Evolutionary conservation across 2,888 invertebrate species (phyloP).

Genomic region (Baronia brevicornis): DNA sequence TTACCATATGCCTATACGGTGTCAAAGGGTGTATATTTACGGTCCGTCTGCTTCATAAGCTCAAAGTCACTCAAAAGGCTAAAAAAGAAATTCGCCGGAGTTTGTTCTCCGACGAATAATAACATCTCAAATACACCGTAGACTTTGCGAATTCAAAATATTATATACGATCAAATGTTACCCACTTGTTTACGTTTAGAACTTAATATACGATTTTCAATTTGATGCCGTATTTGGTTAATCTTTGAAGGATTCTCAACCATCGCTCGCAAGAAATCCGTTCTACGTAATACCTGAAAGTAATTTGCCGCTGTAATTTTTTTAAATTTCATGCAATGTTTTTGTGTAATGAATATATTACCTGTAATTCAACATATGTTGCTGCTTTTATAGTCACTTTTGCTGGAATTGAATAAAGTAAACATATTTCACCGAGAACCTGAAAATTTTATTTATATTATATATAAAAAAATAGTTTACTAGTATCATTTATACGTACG

Average conservation of each 20-base stretch:
- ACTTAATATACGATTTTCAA: conserved; percentile 34
- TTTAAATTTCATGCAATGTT: conserved; percentile 4
- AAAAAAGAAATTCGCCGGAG: too few species aligned
- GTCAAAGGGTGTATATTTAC: too few species aligned
- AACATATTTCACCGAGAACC: conserved; percentile 60
- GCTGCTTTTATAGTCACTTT: conserved; percentile 68
- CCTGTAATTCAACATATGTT: conserved; percentile 67
- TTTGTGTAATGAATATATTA: too few species aligned
- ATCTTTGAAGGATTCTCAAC: conserved; percentile 47
- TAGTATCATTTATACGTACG: too few species aligned
- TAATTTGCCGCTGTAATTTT: conserved; percentile 14
- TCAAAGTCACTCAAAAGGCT: too few species aligned
- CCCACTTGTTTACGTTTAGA: conserved; percentile 42
- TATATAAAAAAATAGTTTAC: neutral
- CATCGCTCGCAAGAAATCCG: conserved; percentile 60
- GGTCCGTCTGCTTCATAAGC: too few species aligned
- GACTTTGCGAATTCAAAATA: too few species aligned
- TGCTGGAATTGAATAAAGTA: conserved; percentile 63
- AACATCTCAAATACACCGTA: too few species aligned
- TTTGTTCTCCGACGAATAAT: too few species aligned
- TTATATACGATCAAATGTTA: conserved; percentile 12
- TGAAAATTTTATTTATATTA: conserved; percentile 23
- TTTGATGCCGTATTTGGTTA: conserved; percentile 36
- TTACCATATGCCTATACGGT: too few species aligned
- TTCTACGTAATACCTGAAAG: conserved; percentile 47